Base-by-base conservation (phyloP, 2,797 vertebrate species). In the Muscicapa striata region DNA sequence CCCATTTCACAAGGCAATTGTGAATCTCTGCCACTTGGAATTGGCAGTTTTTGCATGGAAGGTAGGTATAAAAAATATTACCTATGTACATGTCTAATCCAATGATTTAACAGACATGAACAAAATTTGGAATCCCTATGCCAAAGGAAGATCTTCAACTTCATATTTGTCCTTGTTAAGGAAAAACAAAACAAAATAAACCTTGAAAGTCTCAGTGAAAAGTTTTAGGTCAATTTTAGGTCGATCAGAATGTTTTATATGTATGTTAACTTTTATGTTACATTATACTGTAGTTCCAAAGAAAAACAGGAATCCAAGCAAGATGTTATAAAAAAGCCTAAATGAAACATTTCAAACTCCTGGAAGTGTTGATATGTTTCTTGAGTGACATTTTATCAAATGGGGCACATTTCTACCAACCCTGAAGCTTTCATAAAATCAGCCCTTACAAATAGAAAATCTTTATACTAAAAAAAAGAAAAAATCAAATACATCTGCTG, bases 361-460 rank as follows among this genome's bases (percentile, higher is more conserved):
- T 94, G 73, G 62, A 94, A 82, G 41, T 46, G 80, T 76, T 91
- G 79, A 92, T 93, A 45, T 62, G 59, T 90, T 95, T 93, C 86
- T 88, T 67, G 77, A 87, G 48, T 79, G 52, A 88, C 91, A 92
- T 84, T 94, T 89, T 74, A 67, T 94, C 83, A 93, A 76, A 90
- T 24, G 15, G 26, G 88, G 24, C 52, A 90, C 48, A 70, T 87
- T 95, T 90, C 59, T 75, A 67, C 40, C 79, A 59, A 73, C 59
- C 52, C 70, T 84, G 77, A 81, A 93, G 90, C 77, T 93, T 93
- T 86, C 51, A 84, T 75, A 81, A 93, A 94, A 84, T 92, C 76
- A 82, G 63, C 24, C 32, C 77, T 89, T 90, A 88, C 13, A 18
- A 90, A 84, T 7, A 21, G 59, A 95, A 94, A 93, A 90, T 38